Conservation (phyloP, 2,888 invertebrate species). For the Cyclophora albipunctata region DNA sequence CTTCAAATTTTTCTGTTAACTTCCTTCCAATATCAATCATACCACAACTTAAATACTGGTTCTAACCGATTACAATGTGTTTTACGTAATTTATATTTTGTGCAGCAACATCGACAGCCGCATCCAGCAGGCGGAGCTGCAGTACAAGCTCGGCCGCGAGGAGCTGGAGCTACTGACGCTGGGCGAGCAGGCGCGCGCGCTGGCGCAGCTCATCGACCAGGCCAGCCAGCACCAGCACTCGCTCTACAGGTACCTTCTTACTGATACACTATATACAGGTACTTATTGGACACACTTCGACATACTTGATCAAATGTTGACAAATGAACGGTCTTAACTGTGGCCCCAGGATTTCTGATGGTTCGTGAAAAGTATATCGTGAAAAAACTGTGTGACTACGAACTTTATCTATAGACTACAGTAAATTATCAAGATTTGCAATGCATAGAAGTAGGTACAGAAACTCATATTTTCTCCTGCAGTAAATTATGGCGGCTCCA, state of each 20-base stretch:
- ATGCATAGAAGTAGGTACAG: not conserved
- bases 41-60: no score
- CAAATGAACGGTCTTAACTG: no score
- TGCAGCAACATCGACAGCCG: slow-evolving; percentile 90
- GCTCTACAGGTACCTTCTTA: slow-evolving; percentile 71
- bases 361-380: not conserved
- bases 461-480: no score
- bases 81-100: not conserved
- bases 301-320: not conserved
- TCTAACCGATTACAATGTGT: no score
- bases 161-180: slow-evolving; percentile 89
- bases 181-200: slow-evolving; percentile 86
- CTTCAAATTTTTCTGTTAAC: no score
- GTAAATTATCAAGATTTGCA: not conserved
- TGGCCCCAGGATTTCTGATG: no score
- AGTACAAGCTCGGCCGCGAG: slow-evolving; percentile 90
- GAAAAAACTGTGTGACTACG: not conserved
- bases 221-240: slow-evolving; percentile 61
- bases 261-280: slow-evolving; percentile 77
- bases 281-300: slow-evolving; percentile 1
- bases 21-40: no score
- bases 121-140: slow-evolving; percentile 92
- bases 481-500: no score
- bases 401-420: not conserved
- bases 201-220: slow-evolving; percentile 85